These are phyloP conservation scores for Orthochromis indermauri DNA, from an alignment of 2,113 vertebrate genomes.

Conservation along the genomic window DNA sequence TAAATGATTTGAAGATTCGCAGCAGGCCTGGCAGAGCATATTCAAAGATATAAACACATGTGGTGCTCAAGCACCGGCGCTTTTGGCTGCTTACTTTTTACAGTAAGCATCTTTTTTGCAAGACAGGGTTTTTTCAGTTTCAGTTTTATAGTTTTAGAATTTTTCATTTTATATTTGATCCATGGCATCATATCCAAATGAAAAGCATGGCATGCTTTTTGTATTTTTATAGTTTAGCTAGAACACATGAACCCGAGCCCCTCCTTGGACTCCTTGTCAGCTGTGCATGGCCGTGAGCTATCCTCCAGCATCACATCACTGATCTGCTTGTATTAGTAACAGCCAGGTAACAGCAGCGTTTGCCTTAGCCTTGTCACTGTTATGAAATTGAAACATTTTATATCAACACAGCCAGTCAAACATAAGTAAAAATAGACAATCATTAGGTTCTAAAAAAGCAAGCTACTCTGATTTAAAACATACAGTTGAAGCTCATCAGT, in stretches of 20 bases:
- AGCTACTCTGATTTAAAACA: not conserved
- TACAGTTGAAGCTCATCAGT: not conserved
- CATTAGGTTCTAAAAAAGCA: not conserved
- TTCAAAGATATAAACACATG: not conserved
- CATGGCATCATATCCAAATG: not conserved
- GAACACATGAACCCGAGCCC: not conserved
- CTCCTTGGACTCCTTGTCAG: not conserved
- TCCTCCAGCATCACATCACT: not conserved
- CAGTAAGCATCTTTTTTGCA: not conserved
- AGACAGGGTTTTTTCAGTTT: not conserved
- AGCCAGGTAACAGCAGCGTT: not conserved
- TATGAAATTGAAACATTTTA: not conserved
- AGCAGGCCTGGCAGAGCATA: not conserved
- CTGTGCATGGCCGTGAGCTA: not conserved
- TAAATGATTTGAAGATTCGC: not conserved
- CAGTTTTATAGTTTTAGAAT: not conserved
- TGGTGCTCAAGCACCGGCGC: not conserved
- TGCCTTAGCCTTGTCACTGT: not conserved
- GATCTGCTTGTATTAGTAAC: not conserved
- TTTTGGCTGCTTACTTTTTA: not conserved
- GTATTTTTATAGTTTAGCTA: not conserved
- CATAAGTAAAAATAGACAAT: not conserved
- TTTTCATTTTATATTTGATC: not conserved
- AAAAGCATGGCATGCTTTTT: not conserved
- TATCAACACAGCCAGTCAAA: not conserved